Evolutionary conservation across 2,113 vertebrate species (phyloP).

Genomic region (Oreochromis spilurus): DNA sequence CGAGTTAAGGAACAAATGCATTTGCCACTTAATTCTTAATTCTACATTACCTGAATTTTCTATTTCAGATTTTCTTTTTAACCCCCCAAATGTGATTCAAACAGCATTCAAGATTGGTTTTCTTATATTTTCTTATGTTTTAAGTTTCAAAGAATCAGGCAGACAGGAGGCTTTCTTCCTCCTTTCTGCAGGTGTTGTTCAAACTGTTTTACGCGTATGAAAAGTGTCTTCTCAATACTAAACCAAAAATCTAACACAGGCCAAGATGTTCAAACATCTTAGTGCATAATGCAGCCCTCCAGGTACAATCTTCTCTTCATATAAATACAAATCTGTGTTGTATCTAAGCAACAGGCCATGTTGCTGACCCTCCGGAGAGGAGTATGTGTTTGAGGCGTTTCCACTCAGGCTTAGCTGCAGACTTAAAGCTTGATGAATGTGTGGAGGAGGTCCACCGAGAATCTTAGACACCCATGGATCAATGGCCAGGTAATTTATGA

Average conservation of each 20-base stretch:
- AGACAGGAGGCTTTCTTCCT: background rate
- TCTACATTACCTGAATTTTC: constrained; percentile 28
- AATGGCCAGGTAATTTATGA: constrained; percentile 72
- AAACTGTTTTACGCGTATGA: background rate
- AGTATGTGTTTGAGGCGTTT: constrained; percentile 22
- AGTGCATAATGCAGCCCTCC: background rate
- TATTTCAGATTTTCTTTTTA: constrained; percentile 6
- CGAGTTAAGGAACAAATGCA: background rate
- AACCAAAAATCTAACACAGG: background rate
- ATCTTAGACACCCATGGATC: constrained; percentile 65
- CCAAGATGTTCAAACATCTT: background rate
- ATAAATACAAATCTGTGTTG: constrained; percentile 25
- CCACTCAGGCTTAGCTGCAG: constrained; percentile 17
- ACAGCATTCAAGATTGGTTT: background rate
- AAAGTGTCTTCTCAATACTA: background rate
- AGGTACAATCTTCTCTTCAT: background rate
- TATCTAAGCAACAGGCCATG: constrained; percentile 59
- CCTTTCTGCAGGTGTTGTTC: background rate
- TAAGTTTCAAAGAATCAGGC: background rate
- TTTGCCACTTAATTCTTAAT: constrained; percentile 4
- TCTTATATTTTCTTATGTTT: background rate
- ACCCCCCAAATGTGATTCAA: background rate
- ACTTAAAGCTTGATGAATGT: constrained; percentile 53
- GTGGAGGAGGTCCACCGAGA: constrained; percentile 42
- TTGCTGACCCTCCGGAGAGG: background rate